Percentiles rank a stretch among this genome's conserved stretches.
Conservation (phyloP, 2,113 vertebrate genomes). For the Ploceus nigricollis region DNA sequence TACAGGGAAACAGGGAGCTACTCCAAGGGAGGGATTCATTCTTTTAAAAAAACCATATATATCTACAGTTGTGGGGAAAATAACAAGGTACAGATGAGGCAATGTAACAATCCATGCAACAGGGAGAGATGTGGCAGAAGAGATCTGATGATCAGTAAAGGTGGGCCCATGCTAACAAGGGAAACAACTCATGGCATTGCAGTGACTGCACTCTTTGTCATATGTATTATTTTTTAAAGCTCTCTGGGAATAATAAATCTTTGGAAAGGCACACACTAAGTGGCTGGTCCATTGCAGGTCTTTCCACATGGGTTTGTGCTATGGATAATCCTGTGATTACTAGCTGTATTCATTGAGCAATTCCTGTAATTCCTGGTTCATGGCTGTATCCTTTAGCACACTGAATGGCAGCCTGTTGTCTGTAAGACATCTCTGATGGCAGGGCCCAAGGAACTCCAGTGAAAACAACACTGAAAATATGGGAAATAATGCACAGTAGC, state of each 20-base stretch:
- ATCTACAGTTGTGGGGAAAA: neutral
- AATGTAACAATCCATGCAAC: neutral
- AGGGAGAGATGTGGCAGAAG: neutral
- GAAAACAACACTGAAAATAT: neutral
- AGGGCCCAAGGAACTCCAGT: neutral
- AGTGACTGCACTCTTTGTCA: neutral
- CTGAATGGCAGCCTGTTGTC: neutral
- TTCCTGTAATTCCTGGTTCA: neutral
- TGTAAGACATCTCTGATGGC: neutral
- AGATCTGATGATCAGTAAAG: neutral
- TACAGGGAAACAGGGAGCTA: neutral
- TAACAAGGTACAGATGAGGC: neutral
- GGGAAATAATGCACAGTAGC: neutral
- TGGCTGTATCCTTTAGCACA: neutral
- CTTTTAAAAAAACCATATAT: neutral
- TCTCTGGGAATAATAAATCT: neutral
- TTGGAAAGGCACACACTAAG: neutral
- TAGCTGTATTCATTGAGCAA: neutral
- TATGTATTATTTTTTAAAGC: neutral
- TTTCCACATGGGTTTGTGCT: neutral
- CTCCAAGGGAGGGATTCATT: neutral
- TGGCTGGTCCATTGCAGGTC: neutral
- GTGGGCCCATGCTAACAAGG: neutral
- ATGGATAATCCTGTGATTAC: neutral
- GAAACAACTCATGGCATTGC: neutral